Percentiles rank a stretch among this genome's conserved stretches.
Conservation (phyloP, 2,888 invertebrate genomes). For the Standfussiana lucernea region DNA sequence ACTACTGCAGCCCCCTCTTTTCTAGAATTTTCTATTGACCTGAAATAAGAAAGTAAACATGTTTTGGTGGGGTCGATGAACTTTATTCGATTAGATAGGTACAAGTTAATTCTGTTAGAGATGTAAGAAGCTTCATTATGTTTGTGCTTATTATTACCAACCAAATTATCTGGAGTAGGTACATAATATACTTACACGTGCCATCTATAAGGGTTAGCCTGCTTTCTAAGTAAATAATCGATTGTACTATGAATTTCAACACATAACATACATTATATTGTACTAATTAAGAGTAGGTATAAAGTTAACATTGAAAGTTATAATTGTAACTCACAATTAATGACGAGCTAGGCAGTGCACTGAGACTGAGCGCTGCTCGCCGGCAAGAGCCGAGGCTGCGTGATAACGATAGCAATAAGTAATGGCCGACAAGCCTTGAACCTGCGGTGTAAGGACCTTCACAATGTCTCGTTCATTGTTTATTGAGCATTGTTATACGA, state of each 20-base stretch:
- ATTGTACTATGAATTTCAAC: neutral
- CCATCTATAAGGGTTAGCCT: neutral
- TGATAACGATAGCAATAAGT: conserved; percentile 83
- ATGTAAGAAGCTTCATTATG: conserved; percentile 19
- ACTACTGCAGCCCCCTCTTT: conserved; percentile 84
- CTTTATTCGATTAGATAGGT: conserved; percentile 53
- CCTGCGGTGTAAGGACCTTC: conserved; percentile 84
- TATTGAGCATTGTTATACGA: conserved; percentile 70
- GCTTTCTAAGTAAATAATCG: neutral
- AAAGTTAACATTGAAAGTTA: conserved; percentile 27
- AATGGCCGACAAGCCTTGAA: conserved; percentile 84
- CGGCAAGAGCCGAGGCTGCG: conserved; percentile 66
- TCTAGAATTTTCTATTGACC: conserved; percentile 86
- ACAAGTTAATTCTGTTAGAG: conserved; percentile 33
- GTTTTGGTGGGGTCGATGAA: conserved; percentile 70
- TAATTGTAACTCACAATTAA: conserved; percentile 30
- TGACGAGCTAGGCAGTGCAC: conserved; percentile 64
- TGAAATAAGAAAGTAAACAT: conserved; percentile 84
- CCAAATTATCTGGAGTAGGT: conserved; percentile 1
- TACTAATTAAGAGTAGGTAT: neutral
- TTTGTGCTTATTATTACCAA: conserved; percentile 1
- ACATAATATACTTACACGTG: conserved; percentile 8
- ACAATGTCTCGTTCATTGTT: conserved; percentile 79
- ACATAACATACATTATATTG: neutral
- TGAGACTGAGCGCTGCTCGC: conserved; percentile 65